Conservation (phyloP, 92 coral and sea anemone genomes). For the Pocillopora meandrina region DNA sequence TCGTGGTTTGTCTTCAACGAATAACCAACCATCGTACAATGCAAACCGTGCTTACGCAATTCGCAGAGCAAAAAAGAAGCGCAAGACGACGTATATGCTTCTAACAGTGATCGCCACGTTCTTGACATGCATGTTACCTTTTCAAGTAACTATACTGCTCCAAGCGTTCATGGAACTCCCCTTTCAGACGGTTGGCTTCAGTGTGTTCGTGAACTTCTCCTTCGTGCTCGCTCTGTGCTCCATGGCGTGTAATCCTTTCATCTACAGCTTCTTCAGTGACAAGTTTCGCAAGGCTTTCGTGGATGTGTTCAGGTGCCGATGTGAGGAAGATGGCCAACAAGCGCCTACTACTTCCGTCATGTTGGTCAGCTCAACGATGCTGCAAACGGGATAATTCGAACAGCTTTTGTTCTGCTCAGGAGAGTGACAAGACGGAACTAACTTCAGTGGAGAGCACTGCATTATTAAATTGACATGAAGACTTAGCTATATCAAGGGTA, state of each 20-base stretch:
- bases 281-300: slow-evolving; percentile 83
- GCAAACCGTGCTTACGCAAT: background rate
- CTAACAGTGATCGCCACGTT: slow-evolving; percentile 77
- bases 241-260: slow-evolving; percentile 90
- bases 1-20: background rate
- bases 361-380: slow-evolving; percentile 18
- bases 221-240: slow-evolving; percentile 59
- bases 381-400: slow-evolving; percentile 4
- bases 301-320: slow-evolving; percentile 75
- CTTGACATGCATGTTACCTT: slow-evolving; percentile 80
- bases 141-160: slow-evolving; percentile 57
- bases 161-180: slow-evolving; percentile 2
- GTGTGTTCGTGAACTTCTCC: slow-evolving; percentile 10
- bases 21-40: background rate
- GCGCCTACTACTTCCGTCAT: slow-evolving; percentile 20
- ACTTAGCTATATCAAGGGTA: no score
- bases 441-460: no score
- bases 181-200: background rate
- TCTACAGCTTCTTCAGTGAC: slow-evolving; percentile 93
- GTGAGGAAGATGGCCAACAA: slow-evolving; percentile 32
- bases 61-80: slow-evolving; percentile 59
- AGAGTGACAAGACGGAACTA: no score
- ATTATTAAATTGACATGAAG: no score
- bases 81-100: slow-evolving; percentile 91
- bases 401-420: no score